Evolutionary conservation across 2,797 vertebrate genomes (phyloP).

Genomic region (Acanthurus lineatus): DNA sequence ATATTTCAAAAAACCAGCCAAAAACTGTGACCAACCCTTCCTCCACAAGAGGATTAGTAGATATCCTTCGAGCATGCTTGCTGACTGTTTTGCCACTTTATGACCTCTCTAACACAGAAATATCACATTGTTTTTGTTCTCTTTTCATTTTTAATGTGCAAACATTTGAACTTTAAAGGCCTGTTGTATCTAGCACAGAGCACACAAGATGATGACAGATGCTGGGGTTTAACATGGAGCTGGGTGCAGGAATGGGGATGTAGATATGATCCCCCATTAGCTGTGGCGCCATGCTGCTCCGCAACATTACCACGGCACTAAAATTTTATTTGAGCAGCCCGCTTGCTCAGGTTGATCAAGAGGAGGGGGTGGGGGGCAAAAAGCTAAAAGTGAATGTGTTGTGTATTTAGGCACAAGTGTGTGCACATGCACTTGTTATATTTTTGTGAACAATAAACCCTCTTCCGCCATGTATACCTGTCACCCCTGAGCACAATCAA

Average conservation of each 20-base stretch:
- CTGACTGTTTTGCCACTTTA: constrained; percentile 28
- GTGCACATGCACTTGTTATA: constrained; percentile 51
- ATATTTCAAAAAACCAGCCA: constrained; percentile 54
- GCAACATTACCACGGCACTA: constrained; percentile 83
- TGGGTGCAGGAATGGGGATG: constrained; percentile 56
- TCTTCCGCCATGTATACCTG: constrained; percentile 70
- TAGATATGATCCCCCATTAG: constrained; percentile 81
- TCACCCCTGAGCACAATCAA: constrained; percentile 69
- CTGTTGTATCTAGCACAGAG: constrained; percentile 50
- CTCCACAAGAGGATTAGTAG: constrained; percentile 37
- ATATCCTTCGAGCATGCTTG: constrained; percentile 16
- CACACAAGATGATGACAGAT: constrained; percentile 64
- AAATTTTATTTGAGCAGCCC: constrained; percentile 84
- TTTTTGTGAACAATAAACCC: constrained; percentile 60
- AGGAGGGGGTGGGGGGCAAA: not conserved
- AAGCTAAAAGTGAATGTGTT: constrained; percentile 31
- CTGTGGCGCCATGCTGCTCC: constrained; percentile 76
- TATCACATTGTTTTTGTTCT: constrained; percentile 72
- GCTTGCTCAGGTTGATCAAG: constrained; percentile 80
- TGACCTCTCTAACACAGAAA: constrained; percentile 52
- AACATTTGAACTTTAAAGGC: constrained; percentile 72
- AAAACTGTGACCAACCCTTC: constrained; percentile 47
- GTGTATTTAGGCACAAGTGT: constrained; percentile 37
- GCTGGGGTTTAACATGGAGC: constrained; percentile 51
- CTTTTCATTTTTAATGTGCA: constrained; percentile 68